Base-by-base conservation (phyloP, 1,140 invertebrate genomes). In the Capitella teleta region DNA sequence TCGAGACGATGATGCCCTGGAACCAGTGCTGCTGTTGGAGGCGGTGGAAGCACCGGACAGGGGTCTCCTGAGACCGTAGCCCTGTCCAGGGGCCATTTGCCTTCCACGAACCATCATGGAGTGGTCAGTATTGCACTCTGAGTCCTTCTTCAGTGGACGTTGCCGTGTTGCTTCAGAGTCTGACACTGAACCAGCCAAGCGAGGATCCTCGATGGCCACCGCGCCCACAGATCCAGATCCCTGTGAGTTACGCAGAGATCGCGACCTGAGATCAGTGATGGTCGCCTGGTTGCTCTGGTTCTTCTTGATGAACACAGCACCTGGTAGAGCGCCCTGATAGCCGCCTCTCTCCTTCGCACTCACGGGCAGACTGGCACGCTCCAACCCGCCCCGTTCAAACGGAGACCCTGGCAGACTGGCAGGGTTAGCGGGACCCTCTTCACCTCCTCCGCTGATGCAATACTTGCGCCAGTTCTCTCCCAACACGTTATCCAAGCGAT, bases 121-220 rank as follows among this genome's bases (percentile, higher is more conserved):
- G 30, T 66, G 63, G 32, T 67, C 67, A 6, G 66, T 68, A 53
- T 68, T 68, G 26, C 63, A 67, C 55, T 68, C 64, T 23, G 58
- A 62, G 57, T 68, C 66, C 18, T 34, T 49, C 36, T 42, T 26
- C n/a, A n/a, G n/a, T n/a, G n/a, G n/a, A n/a, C n/a, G n/a, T n/a
- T n/a, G n/a, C 19, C 25, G 47, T 32, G 42, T 49, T 19, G n/a
- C 24, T 10, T 28, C 43, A 14, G 12, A 47, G 21, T 47, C 49
- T 18, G 46, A 56, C 34, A 53, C 43, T 18, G 28, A 34, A 26
- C 44, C 56, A 12, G 51, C 34, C 30, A 55, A 28, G 5, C 32
- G 38, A 12, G 45, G 36, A 10, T 49, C 42, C 16, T 44, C 48
- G 19, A 52, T 37, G 3, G 52, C 45, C 12, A 23, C 25, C 21